Evolutionary conservation across 2,113 vertebrate genomes (phyloP), one percentile per base, ranked within the genome.

Genomic region (Coptodon rendalli): DNA sequence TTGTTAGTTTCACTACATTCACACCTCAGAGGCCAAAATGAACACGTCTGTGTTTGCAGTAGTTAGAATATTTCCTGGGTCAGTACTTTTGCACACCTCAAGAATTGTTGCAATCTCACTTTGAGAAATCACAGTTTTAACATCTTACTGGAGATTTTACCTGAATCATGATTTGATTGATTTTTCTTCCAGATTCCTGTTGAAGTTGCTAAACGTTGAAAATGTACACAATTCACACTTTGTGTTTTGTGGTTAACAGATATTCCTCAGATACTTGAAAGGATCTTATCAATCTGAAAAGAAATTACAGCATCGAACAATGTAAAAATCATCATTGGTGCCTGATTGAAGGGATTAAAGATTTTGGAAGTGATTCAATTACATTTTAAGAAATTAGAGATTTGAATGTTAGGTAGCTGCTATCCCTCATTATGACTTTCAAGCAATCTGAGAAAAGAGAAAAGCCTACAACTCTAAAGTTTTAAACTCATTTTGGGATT

Each of bases 221-320:
- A 12, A 50, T 50, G 17, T 78, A 31, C 45, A 31, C 73, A 50
- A 8, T 31, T 78, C 71, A 31, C 16, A 78, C 71, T 7, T n/a
- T 17, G 66, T 43, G 66, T 43, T 73, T 45, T 19, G 73, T 52
- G 68, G 14, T 3, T 17, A 19, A 17, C 0, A 76, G 22, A 11
- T 78, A 76, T 50, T 50, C 43, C 24, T 31, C 43, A 50, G 45
- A 78, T 50, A 50, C 24, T 50, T 45, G 31, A 19, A 50, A 48
- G 0, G 3, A 68, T 40, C 0, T 27, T 68, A 68, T 38, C 22
- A 66, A 66, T 8, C 61, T 66, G 34, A 36, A 63, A 34, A 34
- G 4, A 38, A 66, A 36, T 38, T 66, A n/a, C 24, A 76, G 3
- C 0, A 76, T 50, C 0, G 3, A 48, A 76, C 40, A 73, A 27